Conservation (phyloP, 2,797 vertebrate genomes). For the Natrix natrix region DNA sequence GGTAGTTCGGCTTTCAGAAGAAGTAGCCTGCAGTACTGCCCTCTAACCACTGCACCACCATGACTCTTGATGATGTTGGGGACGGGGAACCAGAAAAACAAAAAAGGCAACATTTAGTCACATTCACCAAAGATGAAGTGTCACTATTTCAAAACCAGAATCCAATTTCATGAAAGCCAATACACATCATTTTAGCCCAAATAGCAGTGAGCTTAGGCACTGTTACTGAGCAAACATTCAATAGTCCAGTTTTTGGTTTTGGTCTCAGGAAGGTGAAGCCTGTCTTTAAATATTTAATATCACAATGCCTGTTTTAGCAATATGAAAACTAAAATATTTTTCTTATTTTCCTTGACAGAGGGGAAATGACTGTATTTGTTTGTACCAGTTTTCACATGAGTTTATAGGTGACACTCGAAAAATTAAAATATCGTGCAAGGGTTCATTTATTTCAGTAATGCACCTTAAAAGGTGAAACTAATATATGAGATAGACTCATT, state of each 20-base stretch:
- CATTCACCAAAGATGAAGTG: not conserved
- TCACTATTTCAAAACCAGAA: not conserved
- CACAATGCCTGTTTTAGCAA: not conserved
- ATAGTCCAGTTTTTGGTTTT: not conserved
- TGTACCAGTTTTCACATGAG: not conserved
- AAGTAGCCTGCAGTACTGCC: too few relatives aligned
- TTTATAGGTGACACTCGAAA: too few relatives aligned
- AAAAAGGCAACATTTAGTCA: not conserved
- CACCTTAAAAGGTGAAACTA: too few relatives aligned
- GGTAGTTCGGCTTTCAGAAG: too few relatives aligned
- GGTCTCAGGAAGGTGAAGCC: not conserved
- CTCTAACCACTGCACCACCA: too few relatives aligned
- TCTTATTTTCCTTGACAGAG: accelerated
- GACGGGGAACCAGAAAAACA: not conserved
- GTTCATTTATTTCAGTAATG: too few relatives aligned
- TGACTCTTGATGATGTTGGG: not conserved
- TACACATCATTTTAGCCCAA: accelerated
- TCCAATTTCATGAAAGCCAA: not conserved
- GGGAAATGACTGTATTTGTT: accelerated
- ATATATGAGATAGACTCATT: too few relatives aligned
- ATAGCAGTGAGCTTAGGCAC: not conserved
- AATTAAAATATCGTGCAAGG: too few relatives aligned
- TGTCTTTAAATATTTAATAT: accelerated
- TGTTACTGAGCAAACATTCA: not conserved
- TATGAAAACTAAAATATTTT: not conserved